These are phyloP conservation scores for Nesidiocoris tenuis DNA, from an alignment of 2,888 invertebrate genomes.

Conservation along the genomic window DNA sequence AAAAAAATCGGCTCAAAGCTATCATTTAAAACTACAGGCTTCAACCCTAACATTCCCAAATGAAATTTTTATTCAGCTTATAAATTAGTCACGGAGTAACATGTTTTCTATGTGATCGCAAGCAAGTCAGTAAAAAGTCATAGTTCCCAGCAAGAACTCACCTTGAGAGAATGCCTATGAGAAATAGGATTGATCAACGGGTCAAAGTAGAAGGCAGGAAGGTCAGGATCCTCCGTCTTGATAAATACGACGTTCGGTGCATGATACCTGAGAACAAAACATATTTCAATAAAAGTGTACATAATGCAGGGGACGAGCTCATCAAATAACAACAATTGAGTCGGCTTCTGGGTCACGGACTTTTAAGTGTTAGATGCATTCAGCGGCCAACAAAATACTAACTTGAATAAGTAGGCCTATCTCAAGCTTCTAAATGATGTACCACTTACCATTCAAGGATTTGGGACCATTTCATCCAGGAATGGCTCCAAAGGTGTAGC, in stretches of 20 bases:
- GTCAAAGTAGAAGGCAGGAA: slow-evolving; percentile 99
- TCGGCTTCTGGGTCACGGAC: not conserved
- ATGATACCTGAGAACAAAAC: slow-evolving; percentile 78
- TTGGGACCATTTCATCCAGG: not conserved
- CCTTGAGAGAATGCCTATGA: slow-evolving; percentile 83
- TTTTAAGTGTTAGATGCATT: not conserved
- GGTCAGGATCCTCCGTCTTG: slow-evolving; percentile 99
- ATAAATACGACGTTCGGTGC: slow-evolving; percentile 99
- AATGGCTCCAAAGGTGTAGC: slow-evolving; percentile 12
- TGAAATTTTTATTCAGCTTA: no score
- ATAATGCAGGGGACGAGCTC: not conserved
- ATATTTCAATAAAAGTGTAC: slow-evolving; percentile 2
- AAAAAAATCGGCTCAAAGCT: no score
- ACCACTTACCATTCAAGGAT: slow-evolving; percentile 10
- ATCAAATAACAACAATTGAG: not conserved
- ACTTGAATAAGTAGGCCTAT: slow-evolving; percentile 1
- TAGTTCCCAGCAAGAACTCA: slow-evolving; percentile 50
- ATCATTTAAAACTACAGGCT: no score
- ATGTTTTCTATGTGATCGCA: no score
- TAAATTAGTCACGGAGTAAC: no score
- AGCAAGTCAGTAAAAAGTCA: no score
- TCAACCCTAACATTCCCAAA: no score
- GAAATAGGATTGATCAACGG: slow-evolving; percentile 99
- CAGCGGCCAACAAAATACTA: slow-evolving; percentile 7
- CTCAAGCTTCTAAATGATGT: slow-evolving; percentile 12